Percentiles rank a stretch among this genome's conserved stretches.
phyloP scores from a whole-genome alignment of 2,113 vertebrate species.

The Gnathonemus longibarbis region DNA sequence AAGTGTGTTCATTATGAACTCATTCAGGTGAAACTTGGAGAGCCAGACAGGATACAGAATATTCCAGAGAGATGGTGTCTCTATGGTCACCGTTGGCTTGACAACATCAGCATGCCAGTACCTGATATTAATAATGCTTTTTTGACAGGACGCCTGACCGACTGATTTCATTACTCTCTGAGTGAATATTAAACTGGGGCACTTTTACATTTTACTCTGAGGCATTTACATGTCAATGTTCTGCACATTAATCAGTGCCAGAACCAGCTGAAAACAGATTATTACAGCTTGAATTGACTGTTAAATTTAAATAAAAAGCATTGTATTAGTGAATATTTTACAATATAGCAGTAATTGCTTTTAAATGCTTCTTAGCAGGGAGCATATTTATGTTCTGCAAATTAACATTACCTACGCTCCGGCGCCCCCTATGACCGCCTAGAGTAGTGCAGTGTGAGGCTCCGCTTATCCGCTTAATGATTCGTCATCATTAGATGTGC shows the following conservation, averaged over 20 bases:
- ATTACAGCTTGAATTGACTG: background rate
- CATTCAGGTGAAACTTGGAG: background rate
- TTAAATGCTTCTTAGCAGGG: background rate
- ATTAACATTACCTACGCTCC: background rate
- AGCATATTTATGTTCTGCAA: background rate
- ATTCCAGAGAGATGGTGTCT: background rate
- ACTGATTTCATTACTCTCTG: background rate
- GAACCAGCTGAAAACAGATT: background rate
- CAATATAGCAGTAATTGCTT: background rate
- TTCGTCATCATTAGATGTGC: conserved; percentile 8
- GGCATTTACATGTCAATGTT: background rate
- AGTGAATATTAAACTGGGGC: background rate
- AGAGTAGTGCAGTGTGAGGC: background rate
- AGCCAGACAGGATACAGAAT: background rate
- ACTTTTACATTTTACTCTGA: background rate
- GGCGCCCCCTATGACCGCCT: background rate
- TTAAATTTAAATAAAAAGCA: background rate
- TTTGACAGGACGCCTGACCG: background rate
- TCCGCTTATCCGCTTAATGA: background rate
- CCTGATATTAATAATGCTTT: background rate
- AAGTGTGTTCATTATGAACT: background rate
- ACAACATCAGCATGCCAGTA: background rate
- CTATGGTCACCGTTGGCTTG: background rate
- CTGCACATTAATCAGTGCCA: background rate
- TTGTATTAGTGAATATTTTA: background rate